Percentiles rank a stretch among this genome's conserved stretches.
Evolutionary conservation across 2,888 invertebrate genomes (phyloP).

Genomic region (Lathronympha strigana): DNA sequence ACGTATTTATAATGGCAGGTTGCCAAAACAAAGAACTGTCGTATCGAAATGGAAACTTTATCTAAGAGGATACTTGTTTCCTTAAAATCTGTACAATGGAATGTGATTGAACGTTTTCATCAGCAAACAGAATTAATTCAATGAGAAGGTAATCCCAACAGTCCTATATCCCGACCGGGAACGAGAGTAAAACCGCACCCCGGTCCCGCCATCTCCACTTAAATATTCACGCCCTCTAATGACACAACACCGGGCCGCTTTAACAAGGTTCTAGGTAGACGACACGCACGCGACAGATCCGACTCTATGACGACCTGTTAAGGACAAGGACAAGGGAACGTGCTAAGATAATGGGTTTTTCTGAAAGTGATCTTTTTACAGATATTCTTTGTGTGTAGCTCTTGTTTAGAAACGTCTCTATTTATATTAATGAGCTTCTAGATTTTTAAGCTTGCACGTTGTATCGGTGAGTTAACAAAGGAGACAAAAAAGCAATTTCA

Average conservation of each 20-base stretch:
- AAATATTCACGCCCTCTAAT: slow-evolving; percentile 81
- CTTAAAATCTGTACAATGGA: slow-evolving; percentile 46
- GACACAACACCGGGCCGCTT: slow-evolving; percentile 70
- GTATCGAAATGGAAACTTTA: slow-evolving; percentile 18
- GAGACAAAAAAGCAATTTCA: slow-evolving; percentile 16
- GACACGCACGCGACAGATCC: slow-evolving; percentile 49
- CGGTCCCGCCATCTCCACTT: slow-evolving; percentile 70
- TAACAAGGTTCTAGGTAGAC: slow-evolving; percentile 65
- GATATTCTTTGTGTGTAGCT: slow-evolving; percentile 41
- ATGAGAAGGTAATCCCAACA: slow-evolving; percentile 73
- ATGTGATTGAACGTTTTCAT: slow-evolving; percentile 63
- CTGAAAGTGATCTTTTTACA: slow-evolving; percentile 43
- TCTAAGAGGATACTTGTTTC: slow-evolving; percentile 17
- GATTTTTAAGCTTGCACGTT: neutral
- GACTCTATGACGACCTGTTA: slow-evolving; percentile 47
- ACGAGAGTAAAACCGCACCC: slow-evolving; percentile 61
- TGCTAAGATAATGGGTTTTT: slow-evolving; percentile 27
- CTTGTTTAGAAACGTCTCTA: slow-evolving; percentile 21
- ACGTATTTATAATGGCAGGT: slow-evolving; percentile 14
- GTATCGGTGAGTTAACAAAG: neutral
- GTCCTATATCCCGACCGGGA: slow-evolving; percentile 67
- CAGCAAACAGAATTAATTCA: slow-evolving; percentile 73
- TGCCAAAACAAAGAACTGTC: slow-evolving; percentile 26
- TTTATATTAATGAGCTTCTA: slow-evolving; percentile 30
- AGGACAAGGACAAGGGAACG: slow-evolving; percentile 22